These are phyloP conservation scores for Pelecanus crispus DNA, from an alignment of 2,113 vertebrate species.

Conservation along the genomic window DNA sequence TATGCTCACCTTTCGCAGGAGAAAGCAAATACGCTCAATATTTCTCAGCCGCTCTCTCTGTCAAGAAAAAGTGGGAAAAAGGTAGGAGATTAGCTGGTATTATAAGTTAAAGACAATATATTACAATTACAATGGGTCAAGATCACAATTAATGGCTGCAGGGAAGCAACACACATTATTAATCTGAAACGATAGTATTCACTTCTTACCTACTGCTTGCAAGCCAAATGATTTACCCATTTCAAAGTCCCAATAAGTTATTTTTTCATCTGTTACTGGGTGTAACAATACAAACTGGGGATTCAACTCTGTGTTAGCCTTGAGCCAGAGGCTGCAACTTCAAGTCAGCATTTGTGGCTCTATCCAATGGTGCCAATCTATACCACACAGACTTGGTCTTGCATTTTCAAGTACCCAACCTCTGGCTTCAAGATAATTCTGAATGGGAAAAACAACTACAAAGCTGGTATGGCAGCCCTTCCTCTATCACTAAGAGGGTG, in stretches of 20 bases:
- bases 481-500: background rate
- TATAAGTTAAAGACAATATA: background rate
- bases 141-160: background rate
- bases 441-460: background rate
- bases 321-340: background rate
- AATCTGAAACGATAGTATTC: background rate
- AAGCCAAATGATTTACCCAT: background rate
- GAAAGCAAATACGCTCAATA: conserved; percentile 96
- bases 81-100: background rate
- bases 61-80: background rate
- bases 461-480: background rate
- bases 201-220: background rate
- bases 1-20: conserved; percentile 89
- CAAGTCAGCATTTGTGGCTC: background rate
- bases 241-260: background rate
- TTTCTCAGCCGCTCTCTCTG: conserved; percentile 94
- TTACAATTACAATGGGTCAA: background rate
- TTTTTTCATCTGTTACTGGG: background rate
- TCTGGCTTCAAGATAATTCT: background rate
- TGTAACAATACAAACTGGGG: background rate
- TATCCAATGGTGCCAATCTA: background rate
- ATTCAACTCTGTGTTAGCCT: background rate
- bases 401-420: background rate
- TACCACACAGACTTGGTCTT: background rate
- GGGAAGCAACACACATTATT: background rate